Base-by-base conservation (phyloP, 1,140 invertebrate species). In the Oscheius sp. region DNA sequence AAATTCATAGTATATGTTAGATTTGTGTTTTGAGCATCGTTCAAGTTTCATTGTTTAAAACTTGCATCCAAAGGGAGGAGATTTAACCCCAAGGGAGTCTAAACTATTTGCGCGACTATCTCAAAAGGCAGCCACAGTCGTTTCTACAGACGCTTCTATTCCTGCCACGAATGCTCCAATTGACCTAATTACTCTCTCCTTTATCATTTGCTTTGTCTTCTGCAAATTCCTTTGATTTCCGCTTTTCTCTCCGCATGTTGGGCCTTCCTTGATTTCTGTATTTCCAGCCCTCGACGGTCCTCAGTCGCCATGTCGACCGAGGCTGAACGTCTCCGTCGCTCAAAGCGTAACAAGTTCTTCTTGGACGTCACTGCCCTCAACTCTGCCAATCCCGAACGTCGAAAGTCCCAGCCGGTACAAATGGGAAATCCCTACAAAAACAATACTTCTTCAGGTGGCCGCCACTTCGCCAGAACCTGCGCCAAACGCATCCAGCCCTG, bases 271-370 rank as follows among this genome's bases (percentile, higher is more conserved):
- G n/a, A n/a, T n/a, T n/a, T n/a, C n/a, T n/a, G n/a, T n/a, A n/a
- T n/a, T n/a, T n/a, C n/a, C n/a, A 55, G 7, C 7, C 4, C 7
- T 55, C 49, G 28, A 55, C 28, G 4, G 23, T 20, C 15, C 23
- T 23, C 28, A 13, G 7, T 13, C 15, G 49, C 15, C 4, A 55
- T 55, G 23, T 15, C 23, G 15, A 55, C 15, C n/a, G 38, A 42
- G 38, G n/a, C 7, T 23, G 59, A 62, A n/a, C n/a, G 36, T 65
- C 63, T 65, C 2, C 63, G 63, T 20, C 29, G 63, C 32, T 65
- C 63, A 45, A 65, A 65, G 36, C 32, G 63, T n/a, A 65, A 65
- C 36, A 65, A 65, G 23, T 65, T 26, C 31, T 36, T 38, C 29
- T 31, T 65, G 32, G 63, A 65, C 45, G 31, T 65, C 3, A 38